phyloP scores from a whole-genome alignment of 30 jellyfish, hydroid and myxozoan genomes.

The Pseudorhiza aurosa region DNA sequence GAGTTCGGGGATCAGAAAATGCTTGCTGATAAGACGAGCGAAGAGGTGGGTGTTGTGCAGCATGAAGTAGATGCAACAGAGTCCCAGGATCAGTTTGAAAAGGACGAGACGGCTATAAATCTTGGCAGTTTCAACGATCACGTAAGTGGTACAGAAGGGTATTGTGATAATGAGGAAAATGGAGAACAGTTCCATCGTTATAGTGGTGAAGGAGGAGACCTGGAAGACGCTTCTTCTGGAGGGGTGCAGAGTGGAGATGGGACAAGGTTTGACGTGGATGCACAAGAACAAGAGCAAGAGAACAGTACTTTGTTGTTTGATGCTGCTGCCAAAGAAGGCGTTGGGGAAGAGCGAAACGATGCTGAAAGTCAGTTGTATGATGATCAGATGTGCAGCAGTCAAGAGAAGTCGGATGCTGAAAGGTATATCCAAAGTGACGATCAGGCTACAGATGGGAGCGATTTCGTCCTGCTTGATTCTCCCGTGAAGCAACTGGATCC shows the following conservation, averaged over 20 bases:
- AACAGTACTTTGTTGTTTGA: background rate
- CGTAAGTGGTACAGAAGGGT: no score
- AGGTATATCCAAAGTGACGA: constrained; percentile 22
- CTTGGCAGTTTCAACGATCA: no score
- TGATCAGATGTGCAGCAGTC: background rate
- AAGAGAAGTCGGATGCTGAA: background rate
- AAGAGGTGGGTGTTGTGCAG: no score
- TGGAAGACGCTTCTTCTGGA: background rate
- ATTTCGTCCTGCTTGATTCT: constrained; percentile 62
- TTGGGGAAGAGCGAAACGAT: no score
- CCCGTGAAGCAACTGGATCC: constrained; percentile 26
- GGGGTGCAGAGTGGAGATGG: background rate
- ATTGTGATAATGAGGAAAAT: no score
- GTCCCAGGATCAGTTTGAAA: background rate
- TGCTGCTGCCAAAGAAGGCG: background rate
- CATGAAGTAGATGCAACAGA: no score
- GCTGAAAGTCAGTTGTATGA: background rate
- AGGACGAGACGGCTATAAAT: no score
- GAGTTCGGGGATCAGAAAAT: no score
- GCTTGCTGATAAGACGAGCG: no score
- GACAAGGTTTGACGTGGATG: background rate
- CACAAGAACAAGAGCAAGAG: background rate
- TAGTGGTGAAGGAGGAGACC: background rate
- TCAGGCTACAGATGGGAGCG: constrained; percentile 59
- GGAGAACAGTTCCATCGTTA: no score